Evolutionary conservation across 2,113 vertebrate species (phyloP).

Genomic region (Diphyllodes magnificus): DNA sequence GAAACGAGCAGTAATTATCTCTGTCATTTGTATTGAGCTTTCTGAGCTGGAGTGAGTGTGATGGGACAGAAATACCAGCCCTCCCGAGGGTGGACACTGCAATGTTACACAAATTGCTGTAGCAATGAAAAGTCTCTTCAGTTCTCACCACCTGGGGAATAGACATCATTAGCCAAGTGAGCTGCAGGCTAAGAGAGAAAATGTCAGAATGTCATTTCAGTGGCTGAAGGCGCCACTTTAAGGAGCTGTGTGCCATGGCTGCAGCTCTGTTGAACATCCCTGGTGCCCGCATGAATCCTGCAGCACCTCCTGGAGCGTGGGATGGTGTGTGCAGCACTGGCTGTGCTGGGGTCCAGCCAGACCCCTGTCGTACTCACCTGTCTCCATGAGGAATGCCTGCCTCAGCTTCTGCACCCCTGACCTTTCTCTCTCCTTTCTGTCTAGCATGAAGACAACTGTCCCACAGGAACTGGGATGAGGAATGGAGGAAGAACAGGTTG

Average conservation of each 20-base stretch:
- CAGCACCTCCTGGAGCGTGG: background rate
- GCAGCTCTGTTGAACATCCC: too few relatives aligned
- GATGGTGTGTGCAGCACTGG: background rate
- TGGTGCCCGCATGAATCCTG: background rate
- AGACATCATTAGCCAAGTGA: accelerated
- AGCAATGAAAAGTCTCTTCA: background rate
- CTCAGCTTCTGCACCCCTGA: background rate
- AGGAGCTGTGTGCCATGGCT: background rate
- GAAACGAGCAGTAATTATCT: background rate
- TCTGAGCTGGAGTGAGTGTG: accelerated
- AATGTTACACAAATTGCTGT: accelerated
- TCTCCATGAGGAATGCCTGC: background rate
- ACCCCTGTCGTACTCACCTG: accelerated
- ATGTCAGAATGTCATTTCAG: background rate
- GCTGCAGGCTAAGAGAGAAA: background rate
- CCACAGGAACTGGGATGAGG: background rate
- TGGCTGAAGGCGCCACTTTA: background rate
- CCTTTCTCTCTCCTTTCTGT: background rate
- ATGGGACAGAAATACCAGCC: background rate
- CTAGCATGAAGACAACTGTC: background rate
- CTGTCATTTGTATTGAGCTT: accelerated
- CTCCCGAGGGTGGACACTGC: too few relatives aligned
- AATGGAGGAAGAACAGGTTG: background rate
- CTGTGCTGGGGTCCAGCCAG: background rate
- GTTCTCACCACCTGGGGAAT: background rate